phyloP scores from a whole-genome alignment of 2,888 invertebrate genomes.

The Gasteruption jaculator region DNA sequence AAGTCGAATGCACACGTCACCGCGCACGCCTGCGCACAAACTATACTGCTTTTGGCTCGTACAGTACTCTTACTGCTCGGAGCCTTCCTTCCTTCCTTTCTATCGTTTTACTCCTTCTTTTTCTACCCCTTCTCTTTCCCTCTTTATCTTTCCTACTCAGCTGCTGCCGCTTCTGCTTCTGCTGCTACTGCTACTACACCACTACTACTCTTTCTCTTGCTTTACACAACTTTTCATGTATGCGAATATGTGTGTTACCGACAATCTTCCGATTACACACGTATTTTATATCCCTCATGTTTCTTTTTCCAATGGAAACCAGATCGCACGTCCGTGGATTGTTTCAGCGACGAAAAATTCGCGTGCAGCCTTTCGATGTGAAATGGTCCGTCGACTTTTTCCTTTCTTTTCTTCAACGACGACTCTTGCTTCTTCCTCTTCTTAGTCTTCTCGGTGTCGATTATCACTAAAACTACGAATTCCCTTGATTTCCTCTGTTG shows the following conservation, averaged over 20 bases:
- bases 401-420: too few species aligned
- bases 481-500: too few species aligned
- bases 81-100: constrained; percentile 5
- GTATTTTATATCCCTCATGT: too few species aligned
- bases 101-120: not conserved
- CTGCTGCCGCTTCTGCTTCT: not conserved
- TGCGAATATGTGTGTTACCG: too few species aligned
- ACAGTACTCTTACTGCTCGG: constrained; percentile 3
- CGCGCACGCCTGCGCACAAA: constrained; percentile 22
- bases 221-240: constrained; percentile 4
- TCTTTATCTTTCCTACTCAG: not conserved
- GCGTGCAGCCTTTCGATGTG: constrained; percentile 12
- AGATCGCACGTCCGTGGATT: too few species aligned
- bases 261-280: too few species aligned
- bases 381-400: too few species aligned
- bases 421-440: too few species aligned
- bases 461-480: too few species aligned
- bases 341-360: too few species aligned
- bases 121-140: constrained; percentile 1
- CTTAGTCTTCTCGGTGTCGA: too few species aligned
- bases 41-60: not conserved
- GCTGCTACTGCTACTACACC: not conserved
- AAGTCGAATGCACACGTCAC: constrained; percentile 22
- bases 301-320: too few species aligned
- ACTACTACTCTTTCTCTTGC: not conserved